Conservation (phyloP, 1,140 invertebrate species). For the Whitmania pigra region DNA sequence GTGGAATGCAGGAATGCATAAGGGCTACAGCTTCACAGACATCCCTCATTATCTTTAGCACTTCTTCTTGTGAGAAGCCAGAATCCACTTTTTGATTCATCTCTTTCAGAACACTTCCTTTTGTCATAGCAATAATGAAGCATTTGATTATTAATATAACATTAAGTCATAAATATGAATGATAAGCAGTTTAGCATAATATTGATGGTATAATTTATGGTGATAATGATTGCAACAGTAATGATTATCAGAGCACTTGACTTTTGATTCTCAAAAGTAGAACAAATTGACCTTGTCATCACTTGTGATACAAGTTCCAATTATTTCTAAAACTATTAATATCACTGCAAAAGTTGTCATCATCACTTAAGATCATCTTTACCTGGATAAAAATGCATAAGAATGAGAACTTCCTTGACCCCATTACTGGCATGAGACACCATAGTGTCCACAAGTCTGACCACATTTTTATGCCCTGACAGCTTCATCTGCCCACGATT, state of each 20-base stretch:
- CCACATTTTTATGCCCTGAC: constrained; percentile 82
- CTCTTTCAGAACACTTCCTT: constrained; percentile 60
- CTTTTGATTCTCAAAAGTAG: background rate
- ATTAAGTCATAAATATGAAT: constrained; percentile 17
- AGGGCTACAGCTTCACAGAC: constrained; percentile 80
- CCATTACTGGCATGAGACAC: constrained; percentile 65
- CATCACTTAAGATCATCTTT: constrained; percentile 24
- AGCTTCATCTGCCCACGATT: constrained; percentile 58
- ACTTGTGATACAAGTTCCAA: background rate
- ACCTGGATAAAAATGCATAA: constrained; percentile 84
- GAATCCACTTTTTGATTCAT: constrained; percentile 65
- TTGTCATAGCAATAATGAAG: constrained; percentile 19
- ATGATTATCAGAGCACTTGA: background rate
- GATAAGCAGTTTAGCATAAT: background rate
- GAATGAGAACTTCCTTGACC: constrained; percentile 76
- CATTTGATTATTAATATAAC: background rate
- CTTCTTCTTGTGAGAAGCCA: constrained; percentile 57
- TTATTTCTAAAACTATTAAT: constrained; percentile 5
- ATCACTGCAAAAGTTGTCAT: background rate
- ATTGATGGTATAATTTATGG: no score
- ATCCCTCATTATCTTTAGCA: constrained; percentile 85
- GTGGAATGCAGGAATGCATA: constrained; percentile 82
- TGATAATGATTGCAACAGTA: background rate
- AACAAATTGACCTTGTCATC: background rate
- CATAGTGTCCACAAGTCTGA: constrained; percentile 75